Evolutionary conservation across 2,113 vertebrate species (phyloP).

Genomic region (Silurus asotus): DNA sequence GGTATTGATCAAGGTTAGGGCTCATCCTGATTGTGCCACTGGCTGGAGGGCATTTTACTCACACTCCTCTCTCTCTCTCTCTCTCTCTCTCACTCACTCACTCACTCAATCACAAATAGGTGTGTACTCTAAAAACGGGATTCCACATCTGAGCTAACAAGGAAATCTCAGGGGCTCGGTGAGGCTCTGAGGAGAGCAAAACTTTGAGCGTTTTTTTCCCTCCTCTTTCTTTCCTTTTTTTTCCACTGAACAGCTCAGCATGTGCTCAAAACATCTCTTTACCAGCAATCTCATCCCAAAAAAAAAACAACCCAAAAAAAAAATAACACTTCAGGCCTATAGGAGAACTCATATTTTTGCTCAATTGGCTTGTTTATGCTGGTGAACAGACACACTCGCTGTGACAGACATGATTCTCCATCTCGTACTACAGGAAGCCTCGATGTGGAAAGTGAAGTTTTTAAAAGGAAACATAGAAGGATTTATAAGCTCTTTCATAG

Average conservation of each 20-base stretch:
- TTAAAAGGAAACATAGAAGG: constrained; percentile 37
- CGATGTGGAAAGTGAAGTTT: constrained; percentile 32
- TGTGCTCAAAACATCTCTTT: constrained; percentile 30
- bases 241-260: constrained; percentile 24
- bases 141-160: constrained; percentile 57
- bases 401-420: constrained; percentile 14
- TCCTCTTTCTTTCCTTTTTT: too few relatives aligned
- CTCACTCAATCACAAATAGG: constrained; percentile 38
- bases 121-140: constrained; percentile 52
- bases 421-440: neutral
- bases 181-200: constrained; percentile 25
- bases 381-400: constrained; percentile 24
- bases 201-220: constrained; percentile 18
- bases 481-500: constrained; percentile 55
- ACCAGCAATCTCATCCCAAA: constrained; percentile 12
- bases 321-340: neutral
- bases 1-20: constrained; percentile 80
- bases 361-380: constrained; percentile 30
- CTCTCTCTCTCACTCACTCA: neutral
- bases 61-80: constrained; percentile 18
- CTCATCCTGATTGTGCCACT: constrained; percentile 59
- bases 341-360: constrained; percentile 16
- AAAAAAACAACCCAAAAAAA: neutral
- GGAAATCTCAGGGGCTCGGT: constrained; percentile 51
- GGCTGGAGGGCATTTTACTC: constrained; percentile 61